A percentile compares a stretch with the other conserved stretches of the same genome.
Evolutionary conservation across 2,888 invertebrate species (phyloP).

Genomic region (Litoditis marina): DNA sequence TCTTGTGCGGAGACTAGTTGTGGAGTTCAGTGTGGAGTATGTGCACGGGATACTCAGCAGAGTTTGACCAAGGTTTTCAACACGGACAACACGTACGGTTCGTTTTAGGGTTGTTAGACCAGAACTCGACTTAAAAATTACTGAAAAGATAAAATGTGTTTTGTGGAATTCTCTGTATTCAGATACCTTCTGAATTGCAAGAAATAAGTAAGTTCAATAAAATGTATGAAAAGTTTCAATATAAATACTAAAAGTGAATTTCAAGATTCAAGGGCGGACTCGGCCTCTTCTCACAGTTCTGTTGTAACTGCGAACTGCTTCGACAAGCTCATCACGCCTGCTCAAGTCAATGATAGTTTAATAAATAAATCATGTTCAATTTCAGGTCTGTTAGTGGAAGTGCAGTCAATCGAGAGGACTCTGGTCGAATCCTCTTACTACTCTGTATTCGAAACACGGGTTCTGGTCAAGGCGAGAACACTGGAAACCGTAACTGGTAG

Average conservation of each 20-base stretch:
- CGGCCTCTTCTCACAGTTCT: too few relatives aligned
- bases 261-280: not conserved
- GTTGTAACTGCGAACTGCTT: too few relatives aligned
- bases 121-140: conserved; percentile 5
- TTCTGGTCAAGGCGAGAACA: conserved; percentile 8
- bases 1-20: conserved; percentile 55
- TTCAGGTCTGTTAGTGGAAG: conserved; percentile 3
- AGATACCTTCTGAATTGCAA: not conserved
- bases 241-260: not conserved
- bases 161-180: conserved; percentile 15
- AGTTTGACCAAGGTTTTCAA: too few relatives aligned
- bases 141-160: conserved; percentile 17
- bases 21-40: conserved; percentile 32
- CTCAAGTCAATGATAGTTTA: not conserved
- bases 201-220: not conserved
- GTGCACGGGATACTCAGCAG: conserved; percentile 22
- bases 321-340: too few relatives aligned
- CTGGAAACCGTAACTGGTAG: too few relatives aligned
- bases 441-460: conserved; percentile 1
- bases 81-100: too few relatives aligned
- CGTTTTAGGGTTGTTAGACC: too few relatives aligned
- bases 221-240: not conserved
- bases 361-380: not conserved
- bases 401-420: not conserved
- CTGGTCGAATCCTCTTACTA: conserved; percentile 7